Evolutionary conservation across 1,140 invertebrate species (phyloP).

Genomic region (Achroia grisella): DNA sequence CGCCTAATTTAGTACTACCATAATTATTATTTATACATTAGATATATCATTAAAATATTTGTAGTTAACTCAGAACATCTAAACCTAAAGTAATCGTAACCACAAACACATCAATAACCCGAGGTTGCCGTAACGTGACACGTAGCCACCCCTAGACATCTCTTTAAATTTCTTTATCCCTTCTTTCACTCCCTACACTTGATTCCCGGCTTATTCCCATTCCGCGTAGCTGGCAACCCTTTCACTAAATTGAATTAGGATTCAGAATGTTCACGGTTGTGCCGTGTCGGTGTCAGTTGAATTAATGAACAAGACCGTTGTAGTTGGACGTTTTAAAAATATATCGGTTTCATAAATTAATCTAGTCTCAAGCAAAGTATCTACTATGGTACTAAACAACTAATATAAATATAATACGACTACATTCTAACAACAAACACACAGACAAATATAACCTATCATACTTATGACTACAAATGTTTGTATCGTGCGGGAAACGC

Average conservation of each 20-base stretch:
- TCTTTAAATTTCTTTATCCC: conserved; percentile 39
- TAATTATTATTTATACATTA: no score
- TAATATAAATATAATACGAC: no score
- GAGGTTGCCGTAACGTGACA: conserved; percentile 24
- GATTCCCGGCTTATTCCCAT: conserved; percentile 23
- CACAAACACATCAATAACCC: conserved; percentile 43
- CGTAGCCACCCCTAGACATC: conserved; percentile 46
- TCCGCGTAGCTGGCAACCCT: conserved; percentile 62
- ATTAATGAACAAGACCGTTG: neutral
- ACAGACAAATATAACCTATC: no score
- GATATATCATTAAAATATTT: no score
- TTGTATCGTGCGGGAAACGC: no score
- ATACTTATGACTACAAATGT: no score
- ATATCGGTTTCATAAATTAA: no score
- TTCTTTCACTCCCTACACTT: conserved; percentile 13
- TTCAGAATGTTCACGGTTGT: conserved; percentile 17
- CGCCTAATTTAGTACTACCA: no score
- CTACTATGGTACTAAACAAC: no score
- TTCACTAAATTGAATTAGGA: conserved; percentile 62
- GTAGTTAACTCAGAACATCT: conserved; percentile 9
- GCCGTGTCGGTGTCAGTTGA: conserved; percentile 15
- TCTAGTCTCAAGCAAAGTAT: no score
- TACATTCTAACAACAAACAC: no score
- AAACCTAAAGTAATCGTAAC: conserved; percentile 29
- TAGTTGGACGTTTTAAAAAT: no score